These are phyloP conservation scores for Triops longicaudatus DNA, from an alignment of 1,140 invertebrate genomes.

Conservation along the genomic window DNA sequence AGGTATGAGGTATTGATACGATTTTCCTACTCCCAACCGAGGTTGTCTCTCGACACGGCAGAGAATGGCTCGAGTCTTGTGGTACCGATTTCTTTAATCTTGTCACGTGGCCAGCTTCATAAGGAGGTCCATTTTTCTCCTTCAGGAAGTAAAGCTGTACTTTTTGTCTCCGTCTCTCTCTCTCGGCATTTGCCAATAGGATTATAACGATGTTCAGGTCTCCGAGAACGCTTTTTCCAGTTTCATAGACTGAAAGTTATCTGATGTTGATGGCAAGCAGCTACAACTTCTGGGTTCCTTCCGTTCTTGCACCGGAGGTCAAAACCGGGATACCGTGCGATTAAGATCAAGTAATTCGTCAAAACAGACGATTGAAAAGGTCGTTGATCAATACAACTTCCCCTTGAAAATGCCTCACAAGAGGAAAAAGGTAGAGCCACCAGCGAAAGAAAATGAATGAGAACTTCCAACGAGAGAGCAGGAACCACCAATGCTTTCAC, in stretches of 20 bases:
- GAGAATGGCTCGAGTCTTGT: neutral
- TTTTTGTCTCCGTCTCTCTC: neutral
- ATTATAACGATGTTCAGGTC: neutral
- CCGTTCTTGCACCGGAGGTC: neutral
- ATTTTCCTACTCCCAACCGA: neutral
- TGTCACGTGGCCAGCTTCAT: slow-evolving; percentile 11
- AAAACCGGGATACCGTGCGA: neutral
- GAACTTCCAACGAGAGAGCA: neutral
- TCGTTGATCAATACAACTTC: slow-evolving; percentile 15
- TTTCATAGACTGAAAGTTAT: neutral
- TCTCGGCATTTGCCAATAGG: neutral
- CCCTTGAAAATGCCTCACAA: neutral
- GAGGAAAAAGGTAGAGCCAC: neutral
- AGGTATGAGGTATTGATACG: slow-evolving; percentile 15
- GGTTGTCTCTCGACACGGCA: neutral
- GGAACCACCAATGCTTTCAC: neutral
- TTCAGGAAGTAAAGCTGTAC: neutral
- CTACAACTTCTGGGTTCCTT: neutral
- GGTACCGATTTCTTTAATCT: neutral
- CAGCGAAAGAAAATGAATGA: neutral
- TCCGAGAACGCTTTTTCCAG: neutral
- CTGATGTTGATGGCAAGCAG: neutral
- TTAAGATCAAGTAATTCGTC: neutral
- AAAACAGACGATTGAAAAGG: neutral
- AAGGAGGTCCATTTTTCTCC: neutral